These are phyloP conservation scores for Pelobates fuscus DNA, from an alignment of 2,113 vertebrate genomes.

Conservation along the genomic window DNA sequence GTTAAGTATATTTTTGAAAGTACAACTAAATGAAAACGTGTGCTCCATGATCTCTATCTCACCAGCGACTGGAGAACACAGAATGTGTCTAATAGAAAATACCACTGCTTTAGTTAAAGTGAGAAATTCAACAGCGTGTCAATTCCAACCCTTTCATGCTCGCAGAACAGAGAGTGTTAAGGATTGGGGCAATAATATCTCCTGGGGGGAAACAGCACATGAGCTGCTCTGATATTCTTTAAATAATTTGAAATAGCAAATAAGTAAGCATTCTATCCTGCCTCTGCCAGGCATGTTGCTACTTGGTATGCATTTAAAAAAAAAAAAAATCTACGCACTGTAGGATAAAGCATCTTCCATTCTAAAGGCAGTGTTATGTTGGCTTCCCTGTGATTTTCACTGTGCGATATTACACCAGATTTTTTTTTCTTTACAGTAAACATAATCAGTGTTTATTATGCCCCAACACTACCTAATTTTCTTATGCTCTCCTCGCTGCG, in stretches of 20 bases:
- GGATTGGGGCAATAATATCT: constrained; percentile 9
- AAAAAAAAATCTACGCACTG: constrained; percentile 10
- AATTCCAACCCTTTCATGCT: constrained; percentile 11
- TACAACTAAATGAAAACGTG: background rate
- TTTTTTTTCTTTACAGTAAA: background rate
- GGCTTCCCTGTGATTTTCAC: background rate
- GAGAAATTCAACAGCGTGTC: constrained; percentile 6
- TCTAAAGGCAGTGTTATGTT: background rate
- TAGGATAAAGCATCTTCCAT: constrained; percentile 14
- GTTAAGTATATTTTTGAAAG: background rate
- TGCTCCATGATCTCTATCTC: background rate
- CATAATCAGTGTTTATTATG: constrained; percentile 10
- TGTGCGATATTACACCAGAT: background rate
- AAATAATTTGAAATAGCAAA: constrained; percentile 6
- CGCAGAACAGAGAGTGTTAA: constrained; percentile 9
- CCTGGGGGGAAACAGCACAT: constrained; percentile 5
- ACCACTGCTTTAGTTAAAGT: background rate
- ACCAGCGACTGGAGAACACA: background rate
- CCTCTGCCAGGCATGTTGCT: background rate
- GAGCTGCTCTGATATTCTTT: constrained; percentile 8
- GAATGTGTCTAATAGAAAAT: background rate
- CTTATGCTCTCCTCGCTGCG: background rate
- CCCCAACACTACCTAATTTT: background rate
- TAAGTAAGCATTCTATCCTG: background rate
- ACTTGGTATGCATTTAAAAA: constrained; percentile 6